These are phyloP conservation scores for Phyllopteryx taeniolatus DNA, from an alignment of 2,113 vertebrate species.

Conservation along the genomic window DNA sequence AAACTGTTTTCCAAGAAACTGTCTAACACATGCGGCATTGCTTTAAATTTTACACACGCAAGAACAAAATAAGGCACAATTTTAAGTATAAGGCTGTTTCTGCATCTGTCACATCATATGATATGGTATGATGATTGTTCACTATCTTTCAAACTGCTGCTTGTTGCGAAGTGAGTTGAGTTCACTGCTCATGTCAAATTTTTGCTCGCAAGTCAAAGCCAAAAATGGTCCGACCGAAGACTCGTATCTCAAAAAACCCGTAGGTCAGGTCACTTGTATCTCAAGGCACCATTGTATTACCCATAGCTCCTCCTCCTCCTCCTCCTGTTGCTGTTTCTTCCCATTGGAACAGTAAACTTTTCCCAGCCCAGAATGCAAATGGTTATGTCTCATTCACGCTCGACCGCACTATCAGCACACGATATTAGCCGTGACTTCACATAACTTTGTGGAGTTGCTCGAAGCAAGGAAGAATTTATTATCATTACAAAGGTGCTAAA, in stretches of 20 bases:
- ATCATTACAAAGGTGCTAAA: neutral
- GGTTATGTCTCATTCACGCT: neutral
- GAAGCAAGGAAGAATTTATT: neutral
- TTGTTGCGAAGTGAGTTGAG: neutral
- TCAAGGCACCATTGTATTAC: no score
- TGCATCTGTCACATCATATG: no score
- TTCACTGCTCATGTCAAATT: neutral
- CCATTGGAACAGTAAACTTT: neutral
- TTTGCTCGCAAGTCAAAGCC: no score
- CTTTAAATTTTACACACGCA: no score
- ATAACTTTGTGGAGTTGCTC: neutral
- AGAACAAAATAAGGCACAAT: no score
- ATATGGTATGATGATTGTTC: neutral
- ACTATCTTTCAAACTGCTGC: neutral
- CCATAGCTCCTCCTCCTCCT: no score
- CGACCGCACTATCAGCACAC: neutral
- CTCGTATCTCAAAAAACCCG: no score
- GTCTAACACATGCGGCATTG: no score
- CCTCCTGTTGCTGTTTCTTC: neutral
- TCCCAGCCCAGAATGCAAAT: neutral
- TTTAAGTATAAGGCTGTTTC: no score
- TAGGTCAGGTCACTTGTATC: no score
- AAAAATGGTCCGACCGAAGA: no score
- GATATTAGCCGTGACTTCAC: neutral
- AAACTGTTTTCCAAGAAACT: no score